Percentiles rank a stretch among this genome's conserved stretches.
phyloP scores from a whole-genome alignment of 2,113 vertebrate genomes.

The Saccopteryx leptura region DNA sequence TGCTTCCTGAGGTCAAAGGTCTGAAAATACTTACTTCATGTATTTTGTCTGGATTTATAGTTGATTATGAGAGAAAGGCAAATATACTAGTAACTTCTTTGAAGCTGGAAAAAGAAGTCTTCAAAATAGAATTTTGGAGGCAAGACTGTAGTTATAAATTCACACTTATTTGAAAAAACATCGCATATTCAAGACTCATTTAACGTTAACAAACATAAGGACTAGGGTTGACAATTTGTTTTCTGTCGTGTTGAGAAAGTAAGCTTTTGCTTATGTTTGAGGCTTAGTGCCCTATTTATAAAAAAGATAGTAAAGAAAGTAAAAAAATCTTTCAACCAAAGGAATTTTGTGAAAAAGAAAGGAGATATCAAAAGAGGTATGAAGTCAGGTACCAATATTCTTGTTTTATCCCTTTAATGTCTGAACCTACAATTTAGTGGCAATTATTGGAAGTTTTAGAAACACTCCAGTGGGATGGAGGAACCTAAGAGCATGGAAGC shows the following conservation, averaged over 20 bases:
- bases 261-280: neutral
- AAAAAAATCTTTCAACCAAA: neutral
- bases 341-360: neutral
- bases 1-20: neutral
- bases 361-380: neutral
- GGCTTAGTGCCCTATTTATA: neutral
- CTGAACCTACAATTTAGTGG: neutral
- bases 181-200: neutral
- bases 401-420: neutral
- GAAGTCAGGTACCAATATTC: neutral
- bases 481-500: neutral
- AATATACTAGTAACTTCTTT: neutral
- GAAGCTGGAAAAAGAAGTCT: neutral
- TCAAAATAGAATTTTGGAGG: neutral
- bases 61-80: neutral
- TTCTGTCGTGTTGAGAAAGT: neutral
- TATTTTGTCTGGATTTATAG: neutral
- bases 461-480: neutral
- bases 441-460: neutral
- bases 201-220: neutral
- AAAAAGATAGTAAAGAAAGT: neutral
- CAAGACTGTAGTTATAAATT: neutral
- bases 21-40: neutral
- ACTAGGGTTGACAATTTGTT: neutral
- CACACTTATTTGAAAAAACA: neutral